Conservation (phyloP, 2,797 vertebrate genomes). For the Amphiprion clarkii region DNA sequence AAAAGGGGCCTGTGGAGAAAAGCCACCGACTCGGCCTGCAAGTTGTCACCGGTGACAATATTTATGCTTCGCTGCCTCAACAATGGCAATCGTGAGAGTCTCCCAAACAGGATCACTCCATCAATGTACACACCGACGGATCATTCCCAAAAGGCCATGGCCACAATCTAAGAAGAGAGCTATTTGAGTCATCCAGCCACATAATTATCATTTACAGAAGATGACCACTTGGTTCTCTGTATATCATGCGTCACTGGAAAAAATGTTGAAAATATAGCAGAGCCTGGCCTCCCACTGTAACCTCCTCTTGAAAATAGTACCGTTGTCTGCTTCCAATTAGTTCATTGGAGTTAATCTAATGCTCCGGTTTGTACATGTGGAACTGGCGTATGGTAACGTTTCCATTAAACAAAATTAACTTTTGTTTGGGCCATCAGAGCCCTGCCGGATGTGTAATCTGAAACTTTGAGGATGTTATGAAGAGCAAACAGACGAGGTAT, state of each 20-base stretch:
- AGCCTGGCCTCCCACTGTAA: conserved; percentile 71
- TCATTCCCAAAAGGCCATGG: conserved; percentile 48
- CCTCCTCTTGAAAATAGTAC: conserved; percentile 73
- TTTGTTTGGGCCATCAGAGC: conserved; percentile 86
- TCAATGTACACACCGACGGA: conserved; percentile 49
- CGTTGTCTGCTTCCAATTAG: conserved; percentile 89
- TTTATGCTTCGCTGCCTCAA: conserved; percentile 54
- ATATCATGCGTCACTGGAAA: conserved; percentile 66
- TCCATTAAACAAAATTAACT: conserved; percentile 89
- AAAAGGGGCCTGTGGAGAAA: conserved; percentile 56
- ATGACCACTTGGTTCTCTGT: conserved; percentile 69
- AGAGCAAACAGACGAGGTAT: conserved; percentile 86
- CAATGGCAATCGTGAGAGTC: conserved; percentile 50
- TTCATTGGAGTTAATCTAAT: conserved; percentile 87
- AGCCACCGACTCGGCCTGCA: conserved; percentile 34
- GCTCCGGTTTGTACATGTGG: conserved; percentile 86
- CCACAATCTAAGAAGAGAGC: conserved; percentile 64
- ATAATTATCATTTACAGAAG: conserved; percentile 74
- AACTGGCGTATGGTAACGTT: conserved; percentile 86
- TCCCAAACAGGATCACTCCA: conserved; percentile 57
- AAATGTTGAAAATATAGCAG: conserved; percentile 70
- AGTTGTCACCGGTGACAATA: conserved; percentile 39
- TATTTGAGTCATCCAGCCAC: conserved; percentile 75
- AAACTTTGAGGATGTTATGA: conserved; percentile 87
- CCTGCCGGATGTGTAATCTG: conserved; percentile 86